Conservation (phyloP, 64 coral and sea anemone genomes). For the Hydrozoanthus tunicans region DNA sequence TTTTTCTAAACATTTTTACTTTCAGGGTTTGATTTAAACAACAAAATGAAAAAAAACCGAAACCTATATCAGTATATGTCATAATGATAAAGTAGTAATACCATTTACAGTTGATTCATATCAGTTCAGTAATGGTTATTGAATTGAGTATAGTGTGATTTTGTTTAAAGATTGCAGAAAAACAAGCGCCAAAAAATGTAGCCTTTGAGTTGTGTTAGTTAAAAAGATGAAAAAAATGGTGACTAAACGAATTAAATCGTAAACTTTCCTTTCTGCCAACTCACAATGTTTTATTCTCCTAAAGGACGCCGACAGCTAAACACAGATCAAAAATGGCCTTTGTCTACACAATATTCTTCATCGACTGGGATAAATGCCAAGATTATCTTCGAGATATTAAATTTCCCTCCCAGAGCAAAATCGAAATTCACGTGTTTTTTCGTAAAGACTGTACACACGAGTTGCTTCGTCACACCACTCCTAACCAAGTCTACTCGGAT, state of each 20-base stretch:
- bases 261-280: background rate
- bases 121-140: no score
- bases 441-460: constrained; percentile 75
- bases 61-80: no score
- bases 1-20: no score
- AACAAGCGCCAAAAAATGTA: no score
- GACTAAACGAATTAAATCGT: background rate
- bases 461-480: constrained; percentile 51
- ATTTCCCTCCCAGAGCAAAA: constrained; percentile 68
- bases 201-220: no score
- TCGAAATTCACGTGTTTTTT: constrained; percentile 81
- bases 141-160: no score
- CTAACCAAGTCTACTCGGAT: constrained; percentile 66
- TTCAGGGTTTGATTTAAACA: no score
- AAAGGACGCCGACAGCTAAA: background rate
- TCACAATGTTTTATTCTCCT: background rate
- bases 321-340: constrained; percentile 41
- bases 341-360: constrained; percentile 77
- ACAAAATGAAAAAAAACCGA: no score
- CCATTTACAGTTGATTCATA: no score
- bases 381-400: constrained; percentile 71
- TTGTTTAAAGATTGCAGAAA: no score
- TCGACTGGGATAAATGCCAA: constrained; percentile 70
- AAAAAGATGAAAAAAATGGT: no score
- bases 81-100: no score